phyloP scores from a whole-genome alignment of 1,140 invertebrate genomes.

The Drosophila melanogaster region Release_6_plus_ISO1_MT NT_033779.5:6936501-6937000 shows the following conservation, averaged over 20 bases:
- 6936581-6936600: conserved; percentile 91
- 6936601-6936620: conserved; percentile 92
- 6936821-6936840: conserved; percentile 81
- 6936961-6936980: conserved; percentile 7
- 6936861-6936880: conserved; percentile 67
- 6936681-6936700: conserved; percentile 88
- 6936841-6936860: conserved; percentile 29
- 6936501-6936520: conserved; percentile 90
- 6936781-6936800: conserved; percentile 26
- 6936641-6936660: conserved; percentile 87
- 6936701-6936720: neutral
- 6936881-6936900: conserved; percentile 1
- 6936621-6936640: conserved; percentile 90
- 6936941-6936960: conserved; percentile 10
- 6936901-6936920: conserved; percentile 10
- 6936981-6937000: conserved; percentile 7
- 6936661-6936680: conserved; percentile 87
- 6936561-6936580: conserved; percentile 94
- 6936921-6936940: conserved; percentile 4
- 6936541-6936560: conserved; percentile 93
- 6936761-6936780: conserved; percentile 1
- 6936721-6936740: neutral
- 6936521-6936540: conserved; percentile 92
- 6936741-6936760: neutral
- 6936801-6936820: conserved; percentile 70